Base-by-base conservation (phyloP, 2,888 invertebrate species). In the Drosophila rellima region DNA sequence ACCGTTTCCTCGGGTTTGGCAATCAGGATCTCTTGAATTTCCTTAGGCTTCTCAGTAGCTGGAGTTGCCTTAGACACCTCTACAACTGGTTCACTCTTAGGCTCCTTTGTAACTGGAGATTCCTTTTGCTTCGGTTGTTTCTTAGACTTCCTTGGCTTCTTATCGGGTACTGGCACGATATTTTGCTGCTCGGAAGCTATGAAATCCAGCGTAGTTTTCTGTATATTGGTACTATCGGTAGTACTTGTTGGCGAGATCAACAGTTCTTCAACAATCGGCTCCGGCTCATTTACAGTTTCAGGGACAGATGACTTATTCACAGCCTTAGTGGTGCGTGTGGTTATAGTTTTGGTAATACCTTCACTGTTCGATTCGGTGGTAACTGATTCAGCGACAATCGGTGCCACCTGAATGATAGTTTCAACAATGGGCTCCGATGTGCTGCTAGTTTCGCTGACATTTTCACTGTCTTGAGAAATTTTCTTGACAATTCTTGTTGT, bases 401-500 rank as follows among this genome's bases (percentile, higher is more conserved):
- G 83, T 56, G 77, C 82, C 17, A 76, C 78, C 29, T 79, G 65
- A 17, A 77, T 55, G 10, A 72, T 70, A 11, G 68, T 39, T 18
- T 74, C 70, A 11, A 75, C 75, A 26, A 56, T 31, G 0, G 82
- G 76, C 13, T 88, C 83, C 2, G 71, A 45, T 7, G 68, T 56
- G n/a, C 63, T 70, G 50, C 78, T 77, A 1, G 67, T 26, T 42
- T 80, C 80, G 15, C 82, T 84, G 2, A 70, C 7, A 45, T 67
- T 78, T 51, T 90, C 90, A 47, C 48, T 70, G 1, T 86, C 88
- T 18, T 90, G 83, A 0, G 77, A 57, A 26, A 91, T 88, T 70
- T 91, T 91, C 73, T 90, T 91, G 0, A 91, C 74, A 18, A 89
- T 91, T 74, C 83, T 84, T 0, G 85, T 86, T 17, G 85, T 86